A percentile compares a stretch with the other conserved stretches of the same genome.
Evolutionary conservation across 2,113 vertebrate species (phyloP).

Genomic region (Tetraodon nigroviridis): DNA sequence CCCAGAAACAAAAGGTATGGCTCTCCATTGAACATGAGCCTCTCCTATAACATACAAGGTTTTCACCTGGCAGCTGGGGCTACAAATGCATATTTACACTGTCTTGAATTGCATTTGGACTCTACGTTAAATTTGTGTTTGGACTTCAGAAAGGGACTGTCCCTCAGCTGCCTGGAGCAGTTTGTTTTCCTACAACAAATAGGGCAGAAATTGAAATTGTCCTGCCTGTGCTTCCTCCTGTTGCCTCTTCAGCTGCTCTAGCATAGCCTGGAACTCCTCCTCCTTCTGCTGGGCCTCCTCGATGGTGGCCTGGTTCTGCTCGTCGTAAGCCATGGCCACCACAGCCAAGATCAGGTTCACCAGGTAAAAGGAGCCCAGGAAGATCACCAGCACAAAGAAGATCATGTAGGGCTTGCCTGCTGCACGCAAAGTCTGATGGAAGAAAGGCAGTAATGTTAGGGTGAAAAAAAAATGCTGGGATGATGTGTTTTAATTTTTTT

Average conservation of each 20-base stretch:
- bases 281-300: slow-evolving; percentile 95
- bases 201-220: background rate
- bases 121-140: slow-evolving; percentile 4
- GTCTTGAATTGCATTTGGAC: background rate
- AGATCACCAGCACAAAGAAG: slow-evolving; percentile 98
- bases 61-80: background rate
- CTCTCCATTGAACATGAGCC: background rate
- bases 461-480: background rate
- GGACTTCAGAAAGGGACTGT: slow-evolving; percentile 8
- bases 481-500: background rate
- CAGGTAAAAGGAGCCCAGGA: slow-evolving; percentile 96
- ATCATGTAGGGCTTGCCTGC: slow-evolving; percentile 98
- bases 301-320: slow-evolving; percentile 95
- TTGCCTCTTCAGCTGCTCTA: slow-evolving; percentile 94
- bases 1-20: background rate
- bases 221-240: slow-evolving; percentile 95
- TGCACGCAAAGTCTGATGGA: slow-evolving; percentile 84
- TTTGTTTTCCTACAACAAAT: no score
- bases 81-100: background rate
- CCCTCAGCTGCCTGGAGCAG: slow-evolving; percentile 5
- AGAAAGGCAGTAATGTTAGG: background rate
- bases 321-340: slow-evolving; percentile 98
- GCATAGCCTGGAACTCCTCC: slow-evolving; percentile 95
- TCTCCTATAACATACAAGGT: background rate
- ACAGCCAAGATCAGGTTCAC: slow-evolving; percentile 97